Evolutionary conservation across 2,888 invertebrate genomes (phyloP).

Genomic region (Eristalis pertinax): DNA sequence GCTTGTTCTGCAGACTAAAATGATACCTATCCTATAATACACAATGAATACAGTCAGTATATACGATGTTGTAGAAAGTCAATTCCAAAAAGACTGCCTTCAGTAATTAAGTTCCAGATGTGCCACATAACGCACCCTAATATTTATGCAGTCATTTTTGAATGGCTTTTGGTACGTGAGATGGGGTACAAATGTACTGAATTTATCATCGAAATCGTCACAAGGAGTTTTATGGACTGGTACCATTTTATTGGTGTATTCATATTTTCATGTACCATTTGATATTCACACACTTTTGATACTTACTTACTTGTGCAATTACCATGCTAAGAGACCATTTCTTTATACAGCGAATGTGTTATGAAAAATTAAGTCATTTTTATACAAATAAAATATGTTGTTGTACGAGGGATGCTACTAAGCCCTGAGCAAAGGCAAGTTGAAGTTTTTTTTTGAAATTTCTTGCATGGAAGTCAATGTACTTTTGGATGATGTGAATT

Average conservation of each 20-base stretch:
- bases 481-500: no score
- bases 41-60: not conserved
- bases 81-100: not conserved
- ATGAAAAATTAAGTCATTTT: not conserved
- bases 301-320: not conserved
- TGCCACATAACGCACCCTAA: not conserved
- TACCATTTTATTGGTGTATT: not conserved
- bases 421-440: no score
- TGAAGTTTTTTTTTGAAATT: no score
- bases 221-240: constrained; percentile 7
- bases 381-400: no score
- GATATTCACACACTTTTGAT: not conserved
- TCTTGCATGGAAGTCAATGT: no score
- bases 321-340: not conserved
- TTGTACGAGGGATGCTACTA: no score
- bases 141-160: constrained; percentile 1
- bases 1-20: no score
- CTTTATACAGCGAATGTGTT: not conserved
- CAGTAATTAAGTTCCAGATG: constrained; percentile 19
- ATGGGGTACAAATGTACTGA: constrained; percentile 9
- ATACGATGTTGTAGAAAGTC: not conserved
- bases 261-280: not conserved
- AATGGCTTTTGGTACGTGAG: constrained; percentile 1
- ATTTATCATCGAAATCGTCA: constrained; percentile 5
- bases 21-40: no score